Evolutionary conservation across 2,888 invertebrate genomes (phyloP), one percentile per base, ranked within the genome.

Genomic region (Rhingia rostrata): DNA sequence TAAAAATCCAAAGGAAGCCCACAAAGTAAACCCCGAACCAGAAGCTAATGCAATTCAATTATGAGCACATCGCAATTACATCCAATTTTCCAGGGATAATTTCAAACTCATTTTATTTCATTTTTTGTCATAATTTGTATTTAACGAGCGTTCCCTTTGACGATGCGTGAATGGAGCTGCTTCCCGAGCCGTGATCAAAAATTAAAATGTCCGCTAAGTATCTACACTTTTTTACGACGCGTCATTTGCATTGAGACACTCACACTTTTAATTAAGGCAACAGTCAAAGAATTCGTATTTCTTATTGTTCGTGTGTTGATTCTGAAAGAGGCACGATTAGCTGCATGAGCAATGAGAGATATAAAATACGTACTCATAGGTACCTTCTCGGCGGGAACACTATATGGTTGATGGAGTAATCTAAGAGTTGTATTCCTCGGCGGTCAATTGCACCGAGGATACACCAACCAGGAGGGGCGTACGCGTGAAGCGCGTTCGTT

Each of bases 241-340:
- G 56, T 37, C 53, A 37, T 73, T 49, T 45, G 75, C 61, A 81
- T 81, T 81, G 63, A 75, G 49, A 35, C 30, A 10, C 73, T 67
- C 67, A 63, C 78, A 83, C 78, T 84, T 83, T 79, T 84, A 84
- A 79, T 84, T 84, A 79, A 69, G 79, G 69, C 83, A 69, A 51
- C 67, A 73, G 56, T 66, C 83, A 78, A 43, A 70, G 79, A 47
- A 56, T 41, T 60, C 45, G 10, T 43, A 1, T 43, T 12, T 43
- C 12, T 45, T 12, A 12, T 6, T 61, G 61, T 54, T 64, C 6
- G 43, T 60, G 58, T 47, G 35, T 37, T 45, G 74, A 47, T 33
- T 74, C 66, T 53, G 73, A 74, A 79, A 63, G 79, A 33, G 51
- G 69, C 83, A 73, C 73, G 79, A 84, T 79, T 84, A 78, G 83